Evolutionary conservation across 2,797 vertebrate species (phyloP).

Genomic region (Hippopotamyrus pictus): DNA sequence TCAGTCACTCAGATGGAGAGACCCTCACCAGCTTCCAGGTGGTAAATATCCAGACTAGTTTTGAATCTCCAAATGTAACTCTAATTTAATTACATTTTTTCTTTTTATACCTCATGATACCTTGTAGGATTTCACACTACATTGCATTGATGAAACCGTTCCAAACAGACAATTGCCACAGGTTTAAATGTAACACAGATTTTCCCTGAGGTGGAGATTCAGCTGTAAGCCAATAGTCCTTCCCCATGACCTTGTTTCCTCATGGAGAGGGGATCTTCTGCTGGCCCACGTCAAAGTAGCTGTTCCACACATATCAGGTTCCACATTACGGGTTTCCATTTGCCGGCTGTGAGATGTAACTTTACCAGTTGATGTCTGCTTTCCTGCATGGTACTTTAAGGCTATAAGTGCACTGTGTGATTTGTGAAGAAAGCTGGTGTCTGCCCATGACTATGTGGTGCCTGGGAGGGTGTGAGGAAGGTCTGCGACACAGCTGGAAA

Average conservation of each 20-base stretch:
- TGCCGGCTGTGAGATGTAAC: background rate
- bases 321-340: background rate
- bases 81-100: background rate
- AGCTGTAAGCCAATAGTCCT: background rate
- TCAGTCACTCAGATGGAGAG: slow-evolving; percentile 38
- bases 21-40: slow-evolving; percentile 39
- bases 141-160: background rate
- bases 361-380: background rate
- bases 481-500: background rate
- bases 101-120: background rate
- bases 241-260: background rate
- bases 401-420: background rate
- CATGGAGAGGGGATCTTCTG: background rate
- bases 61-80: background rate
- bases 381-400: background rate
- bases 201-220: background rate
- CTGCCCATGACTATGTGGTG: background rate
- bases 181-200: background rate
- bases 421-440: background rate
- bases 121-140: background rate
- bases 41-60: slow-evolving; percentile 22
- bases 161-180: background rate
- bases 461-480: background rate
- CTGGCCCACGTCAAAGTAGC: background rate
- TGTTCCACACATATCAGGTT: background rate